Conservation (phyloP, 2,113 vertebrate genomes). For the Hemiscyllium ocellatum region DNA sequence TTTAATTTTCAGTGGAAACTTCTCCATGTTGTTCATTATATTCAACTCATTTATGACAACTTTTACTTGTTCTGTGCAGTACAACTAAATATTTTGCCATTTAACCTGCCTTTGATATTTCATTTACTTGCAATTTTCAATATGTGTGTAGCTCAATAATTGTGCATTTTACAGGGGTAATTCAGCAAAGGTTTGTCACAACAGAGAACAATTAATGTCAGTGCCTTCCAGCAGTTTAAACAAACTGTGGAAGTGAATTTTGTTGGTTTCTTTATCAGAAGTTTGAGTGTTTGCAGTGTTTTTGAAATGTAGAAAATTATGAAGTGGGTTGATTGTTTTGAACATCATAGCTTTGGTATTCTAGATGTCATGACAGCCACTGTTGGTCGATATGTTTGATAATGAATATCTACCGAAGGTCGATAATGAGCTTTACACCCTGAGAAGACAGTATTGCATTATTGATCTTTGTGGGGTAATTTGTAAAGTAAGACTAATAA, state of each 20-base stretch:
- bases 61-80: not conserved
- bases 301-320: not conserved
- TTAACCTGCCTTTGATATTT: not conserved
- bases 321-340: not conserved
- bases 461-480: conserved; percentile 12
- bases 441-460: not conserved
- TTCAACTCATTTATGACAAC: not conserved
- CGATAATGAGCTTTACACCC: not conserved
- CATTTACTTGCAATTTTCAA: not conserved
- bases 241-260: not conserved
- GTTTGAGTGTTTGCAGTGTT: not conserved
- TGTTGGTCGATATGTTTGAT: not conserved
- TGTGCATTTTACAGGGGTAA: not conserved
- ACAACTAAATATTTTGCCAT: not conserved
- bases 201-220: not conserved
- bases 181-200: not conserved
- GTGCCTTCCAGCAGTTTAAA: not conserved
- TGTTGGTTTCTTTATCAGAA: not conserved
- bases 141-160: not conserved
- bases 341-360: not conserved
- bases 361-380: conserved; percentile 19
- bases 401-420: not conserved
- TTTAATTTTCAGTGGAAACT: not conserved
- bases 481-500: conserved; percentile 26
- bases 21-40: not conserved